These are phyloP conservation scores for Parapsyche elsis DNA, from an alignment of 1,140 invertebrate genomes.

Conservation along the genomic window DNA sequence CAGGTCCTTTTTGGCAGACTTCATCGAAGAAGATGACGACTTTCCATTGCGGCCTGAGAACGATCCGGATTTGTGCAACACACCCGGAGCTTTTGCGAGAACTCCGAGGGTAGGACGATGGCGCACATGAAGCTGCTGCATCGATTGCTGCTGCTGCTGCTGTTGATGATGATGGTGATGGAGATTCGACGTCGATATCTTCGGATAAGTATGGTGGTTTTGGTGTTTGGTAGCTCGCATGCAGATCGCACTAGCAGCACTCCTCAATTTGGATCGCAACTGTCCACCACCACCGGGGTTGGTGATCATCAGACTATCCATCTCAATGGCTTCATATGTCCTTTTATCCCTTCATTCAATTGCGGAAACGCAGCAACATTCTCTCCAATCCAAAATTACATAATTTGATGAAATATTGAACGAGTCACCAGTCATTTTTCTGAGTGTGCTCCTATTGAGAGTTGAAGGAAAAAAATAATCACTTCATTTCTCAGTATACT, in stretches of 20 bases:
- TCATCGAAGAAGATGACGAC: background rate
- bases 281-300: slow-evolving; percentile 60
- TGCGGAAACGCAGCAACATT: too few relatives aligned
- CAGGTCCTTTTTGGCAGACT: background rate
- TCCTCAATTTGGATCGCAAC: slow-evolving; percentile 64
- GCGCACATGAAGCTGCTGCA: background rate
- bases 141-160: background rate
- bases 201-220: slow-evolving; percentile 62
- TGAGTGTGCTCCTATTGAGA: too few relatives aligned
- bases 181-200: slow-evolving; percentile 60
- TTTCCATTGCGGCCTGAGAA: slow-evolving; percentile 17
- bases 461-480: too few relatives aligned
- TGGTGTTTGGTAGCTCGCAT: slow-evolving; percentile 63
- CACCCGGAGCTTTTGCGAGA: background rate
- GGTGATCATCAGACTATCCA: slow-evolving; percentile 66
- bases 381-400: too few relatives aligned
- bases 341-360: background rate
- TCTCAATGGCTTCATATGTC: slow-evolving; percentile 46
- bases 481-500: too few relatives aligned
- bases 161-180: slow-evolving; percentile 26
- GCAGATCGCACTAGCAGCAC: slow-evolving; percentile 64
- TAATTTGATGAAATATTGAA: too few relatives aligned
- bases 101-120: background rate
- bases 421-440: too few relatives aligned
- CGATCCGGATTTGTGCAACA: slow-evolving; percentile 42